phyloP scores from a whole-genome alignment of 2,888 invertebrate species.

The Cybosia mesomella region DNA sequence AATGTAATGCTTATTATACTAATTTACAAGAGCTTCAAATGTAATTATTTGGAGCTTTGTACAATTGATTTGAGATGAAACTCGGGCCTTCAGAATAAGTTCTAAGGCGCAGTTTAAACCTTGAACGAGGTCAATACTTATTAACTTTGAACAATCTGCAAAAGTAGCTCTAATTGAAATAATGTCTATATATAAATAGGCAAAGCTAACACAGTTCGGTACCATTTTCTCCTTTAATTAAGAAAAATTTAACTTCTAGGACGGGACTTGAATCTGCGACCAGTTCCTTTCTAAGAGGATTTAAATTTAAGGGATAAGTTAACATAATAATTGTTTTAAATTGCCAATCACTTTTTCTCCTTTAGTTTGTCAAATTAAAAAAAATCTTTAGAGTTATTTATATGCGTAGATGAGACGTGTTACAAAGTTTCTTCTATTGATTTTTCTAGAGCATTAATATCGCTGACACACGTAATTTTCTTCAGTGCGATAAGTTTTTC shows the following conservation, averaged over 20 bases:
- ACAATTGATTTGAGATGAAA: background rate
- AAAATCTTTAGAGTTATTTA: too few relatives aligned
- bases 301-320: too few relatives aligned
- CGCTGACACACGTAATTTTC: background rate
- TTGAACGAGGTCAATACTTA: background rate
- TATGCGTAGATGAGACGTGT: background rate
- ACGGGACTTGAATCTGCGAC: too few relatives aligned
- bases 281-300: too few relatives aligned
- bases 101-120: background rate
- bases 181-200: background rate
- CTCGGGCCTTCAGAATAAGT: background rate
- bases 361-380: too few relatives aligned
- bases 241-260: too few relatives aligned
- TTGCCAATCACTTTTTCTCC: too few relatives aligned
- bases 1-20: background rate
- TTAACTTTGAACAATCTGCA: background rate
- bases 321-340: too few relatives aligned
- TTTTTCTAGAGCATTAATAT: background rate
- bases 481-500: slow-evolving; percentile 1
- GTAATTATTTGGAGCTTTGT: background rate
- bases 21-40: background rate
- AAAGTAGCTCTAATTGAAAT: background rate
- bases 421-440: background rate
- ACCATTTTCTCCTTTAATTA: background rate
- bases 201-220: background rate